Evolutionary conservation across 2,113 vertebrate genomes (phyloP).

Genomic region (Sturnira hondurensis): DNA sequence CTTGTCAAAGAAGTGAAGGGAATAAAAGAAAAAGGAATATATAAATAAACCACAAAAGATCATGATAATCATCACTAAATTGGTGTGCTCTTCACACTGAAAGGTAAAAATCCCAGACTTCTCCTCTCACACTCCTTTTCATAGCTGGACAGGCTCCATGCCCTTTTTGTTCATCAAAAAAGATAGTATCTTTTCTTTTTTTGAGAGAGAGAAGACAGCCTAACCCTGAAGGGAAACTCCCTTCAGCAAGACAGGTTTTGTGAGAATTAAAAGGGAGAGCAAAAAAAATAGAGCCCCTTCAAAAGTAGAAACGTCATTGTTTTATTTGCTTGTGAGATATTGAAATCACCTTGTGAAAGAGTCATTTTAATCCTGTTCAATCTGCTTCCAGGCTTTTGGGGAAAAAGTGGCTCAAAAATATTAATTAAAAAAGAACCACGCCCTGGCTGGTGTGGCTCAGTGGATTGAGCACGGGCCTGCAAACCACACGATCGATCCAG

Average conservation of each 20-base stretch:
- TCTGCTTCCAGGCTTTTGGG: constrained; percentile 41
- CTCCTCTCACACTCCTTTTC: neutral
- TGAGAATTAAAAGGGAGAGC: neutral
- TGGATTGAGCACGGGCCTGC: too few species aligned
- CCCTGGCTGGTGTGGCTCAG: too few species aligned
- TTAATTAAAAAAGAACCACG: constrained; percentile 59
- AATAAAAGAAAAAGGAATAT: neutral
- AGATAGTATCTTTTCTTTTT: neutral
- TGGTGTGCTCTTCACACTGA: neutral
- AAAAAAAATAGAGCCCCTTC: neutral
- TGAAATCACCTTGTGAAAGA: constrained; percentile 16
- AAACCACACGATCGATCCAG: too few species aligned
- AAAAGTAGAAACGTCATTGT: neutral
- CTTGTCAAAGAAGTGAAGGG: neutral
- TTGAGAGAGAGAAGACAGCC: neutral
- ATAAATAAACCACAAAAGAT: neutral
- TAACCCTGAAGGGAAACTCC: neutral
- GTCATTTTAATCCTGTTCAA: constrained; percentile 42
- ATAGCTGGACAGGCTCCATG: neutral
- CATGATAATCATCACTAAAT: neutral
- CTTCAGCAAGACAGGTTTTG: neutral
- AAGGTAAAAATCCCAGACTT: neutral
- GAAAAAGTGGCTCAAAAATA: constrained; percentile 34
- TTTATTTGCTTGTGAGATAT: neutral
- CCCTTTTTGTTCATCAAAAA: constrained; percentile 4